These are phyloP conservation scores for Potorous gilbertii DNA, from an alignment of 2,797 vertebrate species.

Conservation along the genomic window DNA sequence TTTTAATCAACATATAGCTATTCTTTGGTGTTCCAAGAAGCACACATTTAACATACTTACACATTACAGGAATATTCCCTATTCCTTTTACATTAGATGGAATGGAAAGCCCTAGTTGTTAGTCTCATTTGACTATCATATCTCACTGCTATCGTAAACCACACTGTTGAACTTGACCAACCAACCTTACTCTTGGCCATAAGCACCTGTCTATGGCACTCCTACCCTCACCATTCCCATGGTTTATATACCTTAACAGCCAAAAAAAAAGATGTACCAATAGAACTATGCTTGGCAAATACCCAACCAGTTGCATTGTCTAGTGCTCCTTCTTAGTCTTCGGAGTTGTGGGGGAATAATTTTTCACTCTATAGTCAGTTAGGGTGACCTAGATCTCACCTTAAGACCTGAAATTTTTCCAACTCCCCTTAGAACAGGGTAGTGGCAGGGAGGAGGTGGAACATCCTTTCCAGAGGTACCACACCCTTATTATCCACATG, in stretches of 20 bases:
- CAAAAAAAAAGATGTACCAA: neutral
- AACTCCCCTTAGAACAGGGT: neutral
- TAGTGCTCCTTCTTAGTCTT: neutral
- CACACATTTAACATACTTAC: neutral
- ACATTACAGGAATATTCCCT: neutral
- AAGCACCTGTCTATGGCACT: neutral
- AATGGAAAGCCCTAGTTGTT: neutral
- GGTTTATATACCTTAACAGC: neutral
- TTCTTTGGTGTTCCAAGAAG: neutral
- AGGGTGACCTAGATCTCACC: neutral
- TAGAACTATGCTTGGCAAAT: neutral
- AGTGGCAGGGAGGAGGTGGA: neutral
- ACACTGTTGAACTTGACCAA: neutral
- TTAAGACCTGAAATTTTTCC: neutral
- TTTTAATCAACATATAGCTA: neutral
- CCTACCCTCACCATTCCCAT: neutral
- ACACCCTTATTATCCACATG: neutral
- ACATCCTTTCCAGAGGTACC: slow-evolving; percentile 21
- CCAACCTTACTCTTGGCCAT: neutral
- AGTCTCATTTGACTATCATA: neutral
- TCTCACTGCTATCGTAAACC: neutral
- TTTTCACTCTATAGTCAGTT: neutral
- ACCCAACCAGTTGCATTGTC: neutral
- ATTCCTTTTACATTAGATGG: neutral
- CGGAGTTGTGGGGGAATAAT: neutral